Conservation (phyloP, 2,888 invertebrate species). For the Phalangium opilio region DNA sequence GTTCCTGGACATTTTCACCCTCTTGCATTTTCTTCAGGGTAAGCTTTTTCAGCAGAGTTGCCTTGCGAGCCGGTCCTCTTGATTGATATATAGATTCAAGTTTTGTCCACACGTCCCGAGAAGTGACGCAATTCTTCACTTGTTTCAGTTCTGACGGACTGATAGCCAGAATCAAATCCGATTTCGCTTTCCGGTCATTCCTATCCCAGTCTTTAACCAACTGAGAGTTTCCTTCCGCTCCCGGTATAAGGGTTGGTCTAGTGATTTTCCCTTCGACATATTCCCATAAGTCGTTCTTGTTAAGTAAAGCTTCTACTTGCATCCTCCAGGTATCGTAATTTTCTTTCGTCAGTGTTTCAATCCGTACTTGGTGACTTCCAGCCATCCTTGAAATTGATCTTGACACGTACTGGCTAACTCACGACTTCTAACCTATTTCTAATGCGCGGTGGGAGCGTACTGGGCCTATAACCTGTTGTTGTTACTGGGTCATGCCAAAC, state of each 20-base stretch:
- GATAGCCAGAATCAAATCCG: background rate
- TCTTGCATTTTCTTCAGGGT: too few relatives aligned
- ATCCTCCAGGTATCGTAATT: background rate
- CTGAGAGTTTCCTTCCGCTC: background rate
- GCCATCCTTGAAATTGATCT: too few relatives aligned
- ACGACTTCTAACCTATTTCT: too few relatives aligned
- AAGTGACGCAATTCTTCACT: background rate
- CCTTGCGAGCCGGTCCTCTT: background rate
- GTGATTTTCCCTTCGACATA: background rate
- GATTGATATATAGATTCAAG: background rate
- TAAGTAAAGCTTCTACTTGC: background rate
- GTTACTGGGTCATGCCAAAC: too few relatives aligned
- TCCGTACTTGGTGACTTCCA: background rate
- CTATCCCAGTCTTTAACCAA: background rate
- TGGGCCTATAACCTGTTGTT: too few relatives aligned
- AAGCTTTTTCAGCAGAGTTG: too few relatives aligned
- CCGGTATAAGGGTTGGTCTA: background rate
- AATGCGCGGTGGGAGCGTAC: too few relatives aligned
- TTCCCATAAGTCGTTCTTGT: background rate
- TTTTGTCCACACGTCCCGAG: background rate
- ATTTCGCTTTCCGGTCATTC: background rate
- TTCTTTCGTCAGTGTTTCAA: background rate
- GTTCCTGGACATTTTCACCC: background rate
- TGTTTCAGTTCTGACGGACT: background rate
- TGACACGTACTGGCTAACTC: too few relatives aligned